Evolutionary conservation across 2,113 vertebrate species (phyloP), one percentile per base, ranked within the genome.

Genomic region (Cryptoleucopteryx plumbea): DNA sequence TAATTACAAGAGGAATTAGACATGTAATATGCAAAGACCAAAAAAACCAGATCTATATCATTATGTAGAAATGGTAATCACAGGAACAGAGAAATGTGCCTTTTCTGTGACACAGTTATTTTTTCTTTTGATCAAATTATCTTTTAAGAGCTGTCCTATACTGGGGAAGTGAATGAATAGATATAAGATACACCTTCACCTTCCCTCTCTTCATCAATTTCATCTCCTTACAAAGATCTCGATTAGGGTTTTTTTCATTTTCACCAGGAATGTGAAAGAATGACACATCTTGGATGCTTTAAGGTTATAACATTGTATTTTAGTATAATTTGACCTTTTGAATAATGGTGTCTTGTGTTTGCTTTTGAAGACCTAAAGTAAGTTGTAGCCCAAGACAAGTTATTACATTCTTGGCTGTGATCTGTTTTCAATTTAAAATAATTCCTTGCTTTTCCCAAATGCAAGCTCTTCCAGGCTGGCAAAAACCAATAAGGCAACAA

Each of bases 341-440:
- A 79, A 91, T 82, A 78, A 71, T 88, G 82, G 38, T 78, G 65
- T 88, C 83, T 45, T 50, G n/a, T 53, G 55, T 96, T 97, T 96
- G 79, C 38, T 79, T 92, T 86, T 92, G 77, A 95, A 86, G 34
- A 94, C 82, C 67, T 81, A 25, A 96, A 83, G 53, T 85, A 85
- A 85, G 10, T 52, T 74, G 20, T 58, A 93, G 59, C 42, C 67
- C n/a, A 90, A 91, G 48, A 84, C 34, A 86, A 47, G 20, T 55
- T 70, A 21, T 77, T 85, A 62, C 32, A 85, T 82, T 88, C 78
- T 77, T 95, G 40, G 9, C 75, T 94, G 52, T 96, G 58, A 59
- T 95, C 52, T 67, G 10, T 71, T 95, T 83, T 96, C 59, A 61
- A 4, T 87, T 94, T 75, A 62, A 96, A 95, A 93, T 83, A 86